Conservation (phyloP, 2,888 invertebrate genomes). For the Sesamia inferens region DNA sequence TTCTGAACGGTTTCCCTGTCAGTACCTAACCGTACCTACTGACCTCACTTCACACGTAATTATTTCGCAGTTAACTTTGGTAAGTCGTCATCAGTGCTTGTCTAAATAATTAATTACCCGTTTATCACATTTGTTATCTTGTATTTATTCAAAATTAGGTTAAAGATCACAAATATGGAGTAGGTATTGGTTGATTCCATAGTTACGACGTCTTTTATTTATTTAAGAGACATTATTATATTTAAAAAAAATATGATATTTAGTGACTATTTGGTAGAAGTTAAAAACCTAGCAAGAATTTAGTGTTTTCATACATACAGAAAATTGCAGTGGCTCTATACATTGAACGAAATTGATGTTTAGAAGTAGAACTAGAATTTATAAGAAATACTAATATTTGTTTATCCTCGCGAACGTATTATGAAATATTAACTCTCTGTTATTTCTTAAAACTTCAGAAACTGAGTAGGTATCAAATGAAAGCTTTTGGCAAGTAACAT, state of each 20-base stretch:
- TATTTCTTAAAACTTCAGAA: neutral
- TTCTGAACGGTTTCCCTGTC: constrained; percentile 43
- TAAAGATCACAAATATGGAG: constrained; percentile 2
- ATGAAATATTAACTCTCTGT: constrained; percentile 13
- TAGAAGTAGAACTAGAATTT: neutral
- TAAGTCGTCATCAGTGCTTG: constrained; percentile 18
- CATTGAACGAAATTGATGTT: neutral
- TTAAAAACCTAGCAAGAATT: neutral
- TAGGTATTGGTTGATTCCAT: neutral
- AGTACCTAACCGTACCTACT: constrained; percentile 15
- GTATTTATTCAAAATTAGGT: constrained; percentile 22
- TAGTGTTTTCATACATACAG: neutral
- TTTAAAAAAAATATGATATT: no score
- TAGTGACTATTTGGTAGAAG: neutral
- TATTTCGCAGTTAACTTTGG: constrained; percentile 40
- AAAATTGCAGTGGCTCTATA: neutral
- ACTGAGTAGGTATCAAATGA: constrained; percentile 23
- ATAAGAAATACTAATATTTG: neutral
- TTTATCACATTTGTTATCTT: constrained; percentile 34
- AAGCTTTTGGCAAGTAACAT: constrained; percentile 35
- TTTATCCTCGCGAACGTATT: constrained; percentile 6
- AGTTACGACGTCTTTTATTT: constrained; percentile 14
- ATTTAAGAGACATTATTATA: neutral
- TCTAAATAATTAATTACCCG: constrained; percentile 23
- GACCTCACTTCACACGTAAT: constrained; percentile 43